phyloP scores from a whole-genome alignment of 2,797 vertebrate genomes.

The Macroramphosus scolopax region DNA sequence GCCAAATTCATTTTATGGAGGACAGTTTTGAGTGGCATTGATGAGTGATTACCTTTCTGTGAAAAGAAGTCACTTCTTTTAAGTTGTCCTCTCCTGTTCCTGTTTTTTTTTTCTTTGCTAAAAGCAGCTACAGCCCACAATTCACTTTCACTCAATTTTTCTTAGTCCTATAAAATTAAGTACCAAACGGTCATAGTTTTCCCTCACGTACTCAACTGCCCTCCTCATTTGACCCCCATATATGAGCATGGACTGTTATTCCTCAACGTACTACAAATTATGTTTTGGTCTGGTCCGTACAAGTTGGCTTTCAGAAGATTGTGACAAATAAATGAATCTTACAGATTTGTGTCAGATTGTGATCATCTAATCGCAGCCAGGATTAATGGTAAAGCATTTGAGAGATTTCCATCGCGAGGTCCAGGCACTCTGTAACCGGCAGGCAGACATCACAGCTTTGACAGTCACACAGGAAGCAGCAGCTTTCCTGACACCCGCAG shows the following conservation, averaged over 20 bases:
- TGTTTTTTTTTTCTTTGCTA: conserved; percentile 3
- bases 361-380: no score
- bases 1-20: conserved; percentile 2
- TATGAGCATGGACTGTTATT: conserved; percentile 51
- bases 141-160: conserved; percentile 4
- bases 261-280: conserved; percentile 5
- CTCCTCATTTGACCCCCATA: conserved; percentile 17
- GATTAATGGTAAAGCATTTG: conserved; percentile 77
- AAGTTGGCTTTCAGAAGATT: conserved; percentile 50
- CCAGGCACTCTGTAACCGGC: conserved; percentile 76
- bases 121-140: conserved; percentile 17
- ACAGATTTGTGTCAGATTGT: conserved; percentile 35
- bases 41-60: background rate
- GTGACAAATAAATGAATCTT: conserved; percentile 59
- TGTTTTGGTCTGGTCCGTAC: conserved; percentile 40
- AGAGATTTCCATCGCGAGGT: conserved; percentile 80
- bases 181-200: conserved; percentile 13
- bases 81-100: conserved; percentile 1
- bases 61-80: no score
- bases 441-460: conserved; percentile 68
- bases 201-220: conserved; percentile 5
- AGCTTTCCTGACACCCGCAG: conserved; percentile 28
- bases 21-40: conserved; percentile 2
- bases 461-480: conserved; percentile 58
- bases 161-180: background rate